Conservation (phyloP, 1,140 invertebrate genomes). For the Drosophila tropicalis region DNA sequence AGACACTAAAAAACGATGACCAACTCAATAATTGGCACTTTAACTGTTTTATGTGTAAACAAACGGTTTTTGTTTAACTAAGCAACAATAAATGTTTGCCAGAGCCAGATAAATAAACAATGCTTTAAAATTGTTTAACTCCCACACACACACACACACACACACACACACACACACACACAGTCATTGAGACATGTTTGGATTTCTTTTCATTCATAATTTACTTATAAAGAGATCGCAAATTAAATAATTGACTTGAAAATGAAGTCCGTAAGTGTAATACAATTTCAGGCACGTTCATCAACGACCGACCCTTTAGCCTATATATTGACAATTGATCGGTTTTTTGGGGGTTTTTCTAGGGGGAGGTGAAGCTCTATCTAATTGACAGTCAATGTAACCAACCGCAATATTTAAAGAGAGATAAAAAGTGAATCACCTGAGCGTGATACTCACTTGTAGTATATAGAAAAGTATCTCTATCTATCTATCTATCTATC, state of each 20-base stretch:
- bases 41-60: constrained; percentile 70
- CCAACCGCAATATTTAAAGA: constrained; percentile 58
- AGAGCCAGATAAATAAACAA: constrained; percentile 28
- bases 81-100: constrained; percentile 38
- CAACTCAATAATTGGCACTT: constrained; percentile 41
- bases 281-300: constrained; percentile 62
- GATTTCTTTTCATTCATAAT: constrained; percentile 33
- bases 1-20: constrained; percentile 37
- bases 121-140: constrained; percentile 35
- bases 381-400: constrained; percentile 48
- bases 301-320: constrained; percentile 62
- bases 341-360: constrained; percentile 38
- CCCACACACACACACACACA: constrained; percentile 41
- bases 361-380: constrained; percentile 35
- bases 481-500: neutral
- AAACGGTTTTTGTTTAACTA: constrained; percentile 45
- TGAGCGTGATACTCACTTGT: constrained; percentile 17
- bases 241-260: constrained; percentile 73
- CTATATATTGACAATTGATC: constrained; percentile 48
- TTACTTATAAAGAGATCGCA: constrained; percentile 57
- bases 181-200: constrained; percentile 13
- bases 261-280: no score
- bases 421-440: constrained; percentile 37
- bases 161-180: constrained; percentile 34
- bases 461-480: neutral